These are phyloP conservation scores for Hyla sarda DNA, from an alignment of 2,113 vertebrate species.

Conservation along the genomic window DNA sequence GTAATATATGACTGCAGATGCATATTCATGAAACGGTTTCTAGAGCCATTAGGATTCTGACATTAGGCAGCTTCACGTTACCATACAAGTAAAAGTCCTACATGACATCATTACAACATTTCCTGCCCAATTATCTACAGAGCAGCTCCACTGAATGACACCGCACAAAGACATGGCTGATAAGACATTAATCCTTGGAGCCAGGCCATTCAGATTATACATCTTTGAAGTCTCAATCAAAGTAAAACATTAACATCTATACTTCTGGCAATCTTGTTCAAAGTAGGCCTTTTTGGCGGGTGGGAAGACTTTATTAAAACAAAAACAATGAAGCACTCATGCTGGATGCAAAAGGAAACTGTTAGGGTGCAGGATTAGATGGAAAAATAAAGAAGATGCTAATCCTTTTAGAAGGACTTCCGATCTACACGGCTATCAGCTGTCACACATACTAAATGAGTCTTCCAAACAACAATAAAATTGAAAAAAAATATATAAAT, in stretches of 20 bases:
- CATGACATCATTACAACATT: constrained; percentile 62
- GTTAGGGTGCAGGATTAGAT: constrained; percentile 19
- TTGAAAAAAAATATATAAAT: background rate
- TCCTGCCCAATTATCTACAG: constrained; percentile 60
- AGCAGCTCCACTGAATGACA: constrained; percentile 61
- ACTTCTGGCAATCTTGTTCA: constrained; percentile 63
- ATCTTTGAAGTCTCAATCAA: constrained; percentile 67
- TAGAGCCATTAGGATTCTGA: background rate
- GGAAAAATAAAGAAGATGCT: constrained; percentile 28
- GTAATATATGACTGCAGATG: too few species aligned
- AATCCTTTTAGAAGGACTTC: constrained; percentile 40
- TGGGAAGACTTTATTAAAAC: constrained; percentile 32
- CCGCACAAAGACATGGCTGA: constrained; percentile 50
- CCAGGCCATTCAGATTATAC: constrained; percentile 36
- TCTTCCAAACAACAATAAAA: background rate
- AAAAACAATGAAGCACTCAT: constrained; percentile 46
- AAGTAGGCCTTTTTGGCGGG: constrained; percentile 61
- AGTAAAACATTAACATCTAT: constrained; percentile 60
- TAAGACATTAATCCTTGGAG: constrained; percentile 59
- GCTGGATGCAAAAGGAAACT: background rate
- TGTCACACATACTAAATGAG: constrained; percentile 5
- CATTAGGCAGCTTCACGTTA: background rate
- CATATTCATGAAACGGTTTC: background rate
- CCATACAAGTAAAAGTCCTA: constrained; percentile 11
- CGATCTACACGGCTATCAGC: constrained; percentile 8